Evolutionary conservation across 1,140 invertebrate genomes (phyloP).

Genomic region (Contarinia nasturtii): DNA sequence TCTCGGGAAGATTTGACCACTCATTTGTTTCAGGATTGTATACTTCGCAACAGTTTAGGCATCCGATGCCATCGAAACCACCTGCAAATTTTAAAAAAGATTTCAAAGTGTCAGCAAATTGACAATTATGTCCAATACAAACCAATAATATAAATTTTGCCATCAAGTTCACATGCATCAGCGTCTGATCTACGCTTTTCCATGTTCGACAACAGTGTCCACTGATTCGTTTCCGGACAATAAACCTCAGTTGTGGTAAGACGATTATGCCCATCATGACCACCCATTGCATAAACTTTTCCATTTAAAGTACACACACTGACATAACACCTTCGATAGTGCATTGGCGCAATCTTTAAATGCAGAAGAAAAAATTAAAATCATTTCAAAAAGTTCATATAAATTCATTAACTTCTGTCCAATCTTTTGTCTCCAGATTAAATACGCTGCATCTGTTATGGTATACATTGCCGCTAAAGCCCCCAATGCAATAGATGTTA

Average conservation of each 20-base stretch:
- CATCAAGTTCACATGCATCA: conserved; percentile 40
- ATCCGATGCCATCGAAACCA: conserved; percentile 80
- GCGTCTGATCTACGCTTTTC: conserved; percentile 61
- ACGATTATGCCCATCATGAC: conserved; percentile 66
- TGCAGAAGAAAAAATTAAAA: conserved; percentile 30
- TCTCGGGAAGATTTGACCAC: conserved; percentile 66
- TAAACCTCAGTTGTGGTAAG: conserved; percentile 55
- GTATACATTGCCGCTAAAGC: conserved; percentile 52
- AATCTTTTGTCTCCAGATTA: conserved; percentile 39
- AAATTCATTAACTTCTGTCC: conserved; percentile 33
- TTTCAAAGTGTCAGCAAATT: conserved; percentile 50
- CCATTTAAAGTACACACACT: conserved; percentile 41
- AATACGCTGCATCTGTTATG: conserved; percentile 52
- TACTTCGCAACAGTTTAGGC: conserved; percentile 64
- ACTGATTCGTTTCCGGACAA: conserved; percentile 50
- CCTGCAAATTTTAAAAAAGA: conserved; percentile 36
- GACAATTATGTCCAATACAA: background rate
- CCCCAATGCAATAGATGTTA: conserved; percentile 58
- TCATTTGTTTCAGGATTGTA: conserved; percentile 68
- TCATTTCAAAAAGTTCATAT: conserved; percentile 29
- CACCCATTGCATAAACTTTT: conserved; percentile 69
- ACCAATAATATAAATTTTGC: conserved; percentile 24
- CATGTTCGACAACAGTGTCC: conserved; percentile 70
- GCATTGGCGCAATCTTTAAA: conserved; percentile 32
- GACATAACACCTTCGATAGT: conserved; percentile 38